Conservation (phyloP, 1,140 invertebrate species). For the Hypsibius dujardini region DNA sequence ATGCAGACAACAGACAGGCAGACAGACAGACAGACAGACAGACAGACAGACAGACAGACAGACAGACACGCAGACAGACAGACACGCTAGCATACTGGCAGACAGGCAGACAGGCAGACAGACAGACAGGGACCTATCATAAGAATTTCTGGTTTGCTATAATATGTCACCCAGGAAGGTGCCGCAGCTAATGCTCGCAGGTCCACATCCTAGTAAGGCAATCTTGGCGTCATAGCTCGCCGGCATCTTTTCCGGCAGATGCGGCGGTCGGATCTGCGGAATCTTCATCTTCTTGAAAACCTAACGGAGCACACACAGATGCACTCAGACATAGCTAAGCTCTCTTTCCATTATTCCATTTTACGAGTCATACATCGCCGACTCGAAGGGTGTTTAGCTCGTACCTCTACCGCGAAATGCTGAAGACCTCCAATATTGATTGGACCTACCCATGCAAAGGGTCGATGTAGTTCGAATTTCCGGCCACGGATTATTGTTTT, state of each 20-base stretch:
- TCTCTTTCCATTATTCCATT: too few relatives aligned
- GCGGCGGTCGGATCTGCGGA: conserved; percentile 58
- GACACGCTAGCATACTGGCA: too few relatives aligned
- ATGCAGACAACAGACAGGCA: too few relatives aligned
- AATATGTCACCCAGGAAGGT: conserved; percentile 49
- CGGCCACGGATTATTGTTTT: neutral
- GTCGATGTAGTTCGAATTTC: too few relatives aligned
- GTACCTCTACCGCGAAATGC: conserved; percentile 85
- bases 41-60: too few relatives aligned
- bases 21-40: too few relatives aligned
- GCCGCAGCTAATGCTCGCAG: conserved; percentile 87
- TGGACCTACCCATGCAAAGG: conserved; percentile 41
- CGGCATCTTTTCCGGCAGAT: conserved; percentile 35
- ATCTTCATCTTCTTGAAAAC: conserved; percentile 84
- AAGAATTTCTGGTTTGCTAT: neutral
- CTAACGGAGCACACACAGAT: conserved; percentile 26
- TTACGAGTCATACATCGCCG: conserved; percentile 11
- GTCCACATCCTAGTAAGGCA: conserved; percentile 77
- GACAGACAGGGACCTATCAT: too few relatives aligned
- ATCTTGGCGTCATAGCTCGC: conserved; percentile 53
- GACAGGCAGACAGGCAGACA: too few relatives aligned
- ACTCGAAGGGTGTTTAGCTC: neutral
- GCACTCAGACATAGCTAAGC: too few relatives aligned
- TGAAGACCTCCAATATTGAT: conserved; percentile 97
- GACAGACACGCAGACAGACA: too few relatives aligned